phyloP scores from a whole-genome alignment of 2,888 invertebrate genomes.

The Noctua janthe region DNA sequence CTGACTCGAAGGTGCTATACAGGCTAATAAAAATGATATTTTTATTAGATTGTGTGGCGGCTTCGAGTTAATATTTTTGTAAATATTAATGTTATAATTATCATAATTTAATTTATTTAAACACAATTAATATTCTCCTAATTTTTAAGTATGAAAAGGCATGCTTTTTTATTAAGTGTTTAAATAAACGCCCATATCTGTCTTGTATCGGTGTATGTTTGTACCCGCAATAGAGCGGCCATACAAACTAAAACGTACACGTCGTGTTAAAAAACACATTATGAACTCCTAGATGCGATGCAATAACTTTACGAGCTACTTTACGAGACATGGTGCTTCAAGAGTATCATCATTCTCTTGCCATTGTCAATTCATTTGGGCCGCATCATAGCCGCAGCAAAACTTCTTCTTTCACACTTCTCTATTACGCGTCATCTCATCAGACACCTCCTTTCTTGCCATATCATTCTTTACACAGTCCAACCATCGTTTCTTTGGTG shows the following conservation, averaged over 20 bases:
- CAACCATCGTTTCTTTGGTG: too few species aligned
- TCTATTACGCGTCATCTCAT: too few species aligned
- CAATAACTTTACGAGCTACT: background rate
- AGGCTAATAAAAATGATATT: background rate
- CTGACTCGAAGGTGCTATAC: background rate
- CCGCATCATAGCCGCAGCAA: too few species aligned
- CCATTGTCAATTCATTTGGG: too few species aligned
- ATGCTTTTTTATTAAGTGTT: background rate
- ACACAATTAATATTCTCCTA: background rate
- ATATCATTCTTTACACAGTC: too few species aligned
- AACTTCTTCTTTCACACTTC: too few species aligned
- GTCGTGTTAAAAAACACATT: background rate
- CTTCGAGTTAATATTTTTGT: background rate
- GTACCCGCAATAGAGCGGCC: background rate
- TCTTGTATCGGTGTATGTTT: background rate
- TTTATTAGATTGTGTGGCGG: background rate
- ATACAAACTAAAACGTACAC: background rate
- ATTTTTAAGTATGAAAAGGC: background rate
- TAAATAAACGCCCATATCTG: background rate
- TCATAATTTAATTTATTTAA: background rate
- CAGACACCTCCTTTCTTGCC: too few species aligned
- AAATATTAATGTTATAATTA: background rate
- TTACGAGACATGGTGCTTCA: background rate
- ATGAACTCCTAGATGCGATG: background rate
- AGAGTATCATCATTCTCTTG: too few species aligned